Percentiles rank a stretch among this genome's conserved stretches.
Evolutionary conservation across 2,113 vertebrate genomes (phyloP).

Genomic region (Paradisaea rubra): DNA sequence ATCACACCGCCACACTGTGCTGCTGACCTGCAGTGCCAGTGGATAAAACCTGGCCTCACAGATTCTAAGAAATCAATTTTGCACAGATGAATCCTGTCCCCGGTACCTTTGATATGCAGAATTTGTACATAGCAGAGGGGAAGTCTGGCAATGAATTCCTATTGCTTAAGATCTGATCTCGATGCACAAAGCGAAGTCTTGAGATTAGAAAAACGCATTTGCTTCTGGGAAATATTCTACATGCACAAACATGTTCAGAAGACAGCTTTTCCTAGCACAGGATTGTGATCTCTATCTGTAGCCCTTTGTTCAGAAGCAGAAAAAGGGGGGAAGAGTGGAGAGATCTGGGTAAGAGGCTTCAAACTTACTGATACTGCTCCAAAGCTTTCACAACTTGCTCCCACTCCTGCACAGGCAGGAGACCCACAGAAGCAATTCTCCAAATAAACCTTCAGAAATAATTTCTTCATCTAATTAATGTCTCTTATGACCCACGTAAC

Average conservation of each 20-base stretch:
- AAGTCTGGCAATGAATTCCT: constrained; percentile 25
- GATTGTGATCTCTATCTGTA: constrained; percentile 16
- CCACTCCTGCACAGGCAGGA: not conserved
- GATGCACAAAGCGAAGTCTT: not conserved
- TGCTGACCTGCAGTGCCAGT: not conserved
- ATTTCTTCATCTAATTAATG: not conserved
- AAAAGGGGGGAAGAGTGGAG: not conserved
- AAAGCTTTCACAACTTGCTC: not conserved
- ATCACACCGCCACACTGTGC: not conserved
- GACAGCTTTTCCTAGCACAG: not conserved
- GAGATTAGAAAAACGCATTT: constrained; percentile 34
- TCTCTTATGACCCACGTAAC: not conserved
- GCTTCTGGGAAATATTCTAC: constrained; percentile 43
- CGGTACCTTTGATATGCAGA: not conserved
- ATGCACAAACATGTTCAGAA: not conserved
- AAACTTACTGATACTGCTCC: not conserved
- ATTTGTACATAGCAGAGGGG: not conserved
- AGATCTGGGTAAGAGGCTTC: not conserved
- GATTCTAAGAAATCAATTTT: not conserved
- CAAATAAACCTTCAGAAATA: not conserved
- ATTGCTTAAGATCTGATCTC: constrained; percentile 26
- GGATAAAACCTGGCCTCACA: not conserved
- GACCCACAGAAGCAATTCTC: not conserved
- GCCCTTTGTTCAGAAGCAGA: not conserved
- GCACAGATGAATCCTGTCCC: not conserved